Base-by-base conservation (phyloP, 2,888 invertebrate species). In the Dryomyza anilis region DNA sequence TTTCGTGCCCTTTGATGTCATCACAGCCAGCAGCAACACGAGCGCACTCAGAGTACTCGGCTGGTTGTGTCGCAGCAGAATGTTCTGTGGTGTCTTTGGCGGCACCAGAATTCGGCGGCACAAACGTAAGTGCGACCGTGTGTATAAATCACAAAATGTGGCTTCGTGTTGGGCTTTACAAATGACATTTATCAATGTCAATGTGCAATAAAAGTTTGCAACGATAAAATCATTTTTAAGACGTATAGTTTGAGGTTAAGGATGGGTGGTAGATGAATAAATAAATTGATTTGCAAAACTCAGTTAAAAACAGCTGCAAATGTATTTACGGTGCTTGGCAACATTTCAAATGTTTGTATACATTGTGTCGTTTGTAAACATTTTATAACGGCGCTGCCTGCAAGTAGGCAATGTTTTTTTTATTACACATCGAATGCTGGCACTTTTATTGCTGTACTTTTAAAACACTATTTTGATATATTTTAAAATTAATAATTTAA, bases 341-440 rank as follows among this genome's bases (percentile, higher is more conserved):
- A 36, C 55, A 52, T 52, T 6, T 10, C 7, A 6, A 25, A 25
- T 52, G 52, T 52, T 52, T 52, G 29, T 3, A 52, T 7, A 3
- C 29, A 14, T n/a, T n/a, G n/a, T n/a, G n/a, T 2, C n/a, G 14
- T 0, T 10, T 27, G 21, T 55, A 4, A 12, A 36, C n/a, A 7
- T 39, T 10, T 10, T 36, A 16, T 43, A 1, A 25, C 21, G 43
- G 14, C 3, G 3, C 14, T 12, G 48, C 61, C 65, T 45, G 19
- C 53, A 58, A 61, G 56, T 57, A 65, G 52, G 57, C 61, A 27
- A 53, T 33, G 19, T 12, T 45, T 45, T 19, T 19, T 19, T 10
- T 3, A 7, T 57, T 43, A n/a, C 16, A 4, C 27, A 6, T 52
- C 27, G 23, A 23, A 5, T 7, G 8, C 2, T 21, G 4, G n/a